Percentiles rank a stretch among this genome's conserved stretches.
Conservation (phyloP, 1,140 invertebrate genomes). For the Euwallacea similis region DNA sequence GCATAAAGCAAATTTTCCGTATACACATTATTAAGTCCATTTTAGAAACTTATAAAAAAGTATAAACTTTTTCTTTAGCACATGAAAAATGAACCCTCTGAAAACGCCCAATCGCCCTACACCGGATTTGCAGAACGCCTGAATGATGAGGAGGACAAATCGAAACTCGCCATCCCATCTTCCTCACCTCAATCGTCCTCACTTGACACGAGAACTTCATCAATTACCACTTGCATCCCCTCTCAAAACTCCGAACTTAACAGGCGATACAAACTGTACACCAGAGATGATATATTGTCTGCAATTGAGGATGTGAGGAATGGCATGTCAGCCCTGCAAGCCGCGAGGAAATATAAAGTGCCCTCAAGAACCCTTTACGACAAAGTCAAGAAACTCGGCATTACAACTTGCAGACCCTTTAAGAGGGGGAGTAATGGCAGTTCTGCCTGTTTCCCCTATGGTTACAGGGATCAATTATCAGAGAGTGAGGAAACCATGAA, state of each 20-base stretch:
- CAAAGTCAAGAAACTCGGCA: conserved; percentile 89
- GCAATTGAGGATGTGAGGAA: conserved; percentile 82
- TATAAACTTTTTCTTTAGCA: conserved; percentile 42
- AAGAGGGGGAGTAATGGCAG: conserved; percentile 61
- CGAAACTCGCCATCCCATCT: conserved; percentile 56
- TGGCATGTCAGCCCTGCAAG: conserved; percentile 85
- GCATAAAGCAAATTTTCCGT: too few species aligned
- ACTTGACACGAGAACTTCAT: conserved; percentile 57
- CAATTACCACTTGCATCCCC: conserved; percentile 71
- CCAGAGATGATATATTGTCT: conserved; percentile 78
- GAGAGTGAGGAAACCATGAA: conserved; percentile 53
- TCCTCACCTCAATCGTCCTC: conserved; percentile 61
- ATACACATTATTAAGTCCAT: too few species aligned
- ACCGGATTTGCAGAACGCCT: conserved; percentile 68
- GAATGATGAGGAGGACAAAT: conserved; percentile 61
- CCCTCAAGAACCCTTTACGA: conserved; percentile 89
- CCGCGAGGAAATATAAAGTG: conserved; percentile 79
- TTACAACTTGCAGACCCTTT: conserved; percentile 75
- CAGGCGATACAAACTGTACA: conserved; percentile 93
- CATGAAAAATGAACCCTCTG: conserved; percentile 55
- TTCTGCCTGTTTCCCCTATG: conserved; percentile 57
- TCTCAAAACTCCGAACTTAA: conserved; percentile 79
- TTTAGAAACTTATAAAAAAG: neutral
- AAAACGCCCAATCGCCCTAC: conserved; percentile 72
- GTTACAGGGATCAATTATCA: conserved; percentile 53